These are phyloP conservation scores for Scleropages formosus DNA, from an alignment of 2,797 vertebrate genomes.

Conservation along the genomic window DNA sequence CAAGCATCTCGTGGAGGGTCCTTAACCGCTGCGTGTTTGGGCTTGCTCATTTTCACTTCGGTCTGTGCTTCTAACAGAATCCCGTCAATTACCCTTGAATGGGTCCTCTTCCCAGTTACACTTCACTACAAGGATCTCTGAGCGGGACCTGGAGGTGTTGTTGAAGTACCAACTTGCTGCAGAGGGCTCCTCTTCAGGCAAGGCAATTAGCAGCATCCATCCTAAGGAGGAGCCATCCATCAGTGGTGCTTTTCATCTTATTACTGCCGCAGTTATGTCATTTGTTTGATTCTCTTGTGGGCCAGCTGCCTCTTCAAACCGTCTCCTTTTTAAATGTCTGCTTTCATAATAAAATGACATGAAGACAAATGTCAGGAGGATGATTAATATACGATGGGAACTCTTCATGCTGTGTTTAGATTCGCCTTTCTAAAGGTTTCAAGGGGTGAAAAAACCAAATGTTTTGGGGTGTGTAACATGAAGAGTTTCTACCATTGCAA, in stretches of 20 bases:
- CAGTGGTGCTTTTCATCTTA: slow-evolving; percentile 33
- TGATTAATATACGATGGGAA: not conserved
- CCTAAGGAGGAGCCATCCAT: slow-evolving; percentile 34
- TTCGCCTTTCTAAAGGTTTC: slow-evolving; percentile 8
- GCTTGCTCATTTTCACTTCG: slow-evolving; percentile 4
- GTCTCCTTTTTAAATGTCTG: not conserved
- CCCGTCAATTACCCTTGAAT: slow-evolving; percentile 38
- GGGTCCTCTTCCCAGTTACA: not conserved
- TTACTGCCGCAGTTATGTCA: slow-evolving; percentile 52
- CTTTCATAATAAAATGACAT: not conserved
- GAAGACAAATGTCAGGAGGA: not conserved
- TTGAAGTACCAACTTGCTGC: slow-evolving; percentile 23
- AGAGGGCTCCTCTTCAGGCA: slow-evolving; percentile 20
- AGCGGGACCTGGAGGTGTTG: slow-evolving; percentile 14
- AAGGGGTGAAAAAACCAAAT: not conserved
- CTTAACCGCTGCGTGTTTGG: slow-evolving; percentile 28
- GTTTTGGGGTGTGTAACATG: not conserved
- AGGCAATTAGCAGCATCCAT: slow-evolving; percentile 42
- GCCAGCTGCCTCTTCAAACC: slow-evolving; percentile 26
- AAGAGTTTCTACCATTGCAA: not conserved
- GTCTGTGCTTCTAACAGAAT: slow-evolving; percentile 34
- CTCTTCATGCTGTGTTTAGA: not conserved
- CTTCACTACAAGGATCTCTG: slow-evolving; percentile 34
- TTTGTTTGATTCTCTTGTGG: slow-evolving; percentile 49
- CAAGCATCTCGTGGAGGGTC: slow-evolving; percentile 22